Conservation (phyloP, 2,797 vertebrate species). For the Heteromormyrus szaboi region DNA sequence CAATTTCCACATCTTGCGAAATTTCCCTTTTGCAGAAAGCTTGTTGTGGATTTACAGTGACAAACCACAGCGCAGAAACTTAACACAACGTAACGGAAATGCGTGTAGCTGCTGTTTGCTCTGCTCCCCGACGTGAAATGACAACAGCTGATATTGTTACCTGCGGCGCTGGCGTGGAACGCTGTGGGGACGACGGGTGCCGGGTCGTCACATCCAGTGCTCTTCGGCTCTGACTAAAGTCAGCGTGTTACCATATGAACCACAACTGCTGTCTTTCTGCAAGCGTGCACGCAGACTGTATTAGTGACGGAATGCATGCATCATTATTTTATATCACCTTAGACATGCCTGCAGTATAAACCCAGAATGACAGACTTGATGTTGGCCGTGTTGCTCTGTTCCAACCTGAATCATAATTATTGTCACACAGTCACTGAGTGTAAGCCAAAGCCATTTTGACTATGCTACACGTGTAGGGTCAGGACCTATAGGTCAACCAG, state of each 20-base stretch:
- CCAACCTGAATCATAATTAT: background rate
- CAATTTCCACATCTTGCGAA: slow-evolving; percentile 1
- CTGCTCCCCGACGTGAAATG: background rate
- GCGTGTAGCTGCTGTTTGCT: background rate
- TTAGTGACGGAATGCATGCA: background rate
- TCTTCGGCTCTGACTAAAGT: background rate
- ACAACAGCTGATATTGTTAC: background rate
- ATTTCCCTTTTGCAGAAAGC: background rate
- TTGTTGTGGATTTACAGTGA: background rate
- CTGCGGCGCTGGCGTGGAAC: background rate
- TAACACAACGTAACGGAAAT: background rate
- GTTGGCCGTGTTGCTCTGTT: background rate
- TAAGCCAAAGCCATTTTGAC: background rate
- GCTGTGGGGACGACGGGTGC: background rate
- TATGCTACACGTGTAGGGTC: background rate
- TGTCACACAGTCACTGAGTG: background rate
- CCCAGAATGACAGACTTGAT: background rate
- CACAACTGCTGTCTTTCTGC: background rate
- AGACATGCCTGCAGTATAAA: background rate
- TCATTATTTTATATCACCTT: background rate
- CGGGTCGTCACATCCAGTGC: background rate
- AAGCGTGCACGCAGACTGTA: background rate
- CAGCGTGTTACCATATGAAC: background rate
- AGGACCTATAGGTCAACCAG: background rate
- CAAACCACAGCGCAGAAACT: background rate